Evolutionary conservation across 2,797 vertebrate species (phyloP).

Genomic region (Clarias platycephalus): DNA sequence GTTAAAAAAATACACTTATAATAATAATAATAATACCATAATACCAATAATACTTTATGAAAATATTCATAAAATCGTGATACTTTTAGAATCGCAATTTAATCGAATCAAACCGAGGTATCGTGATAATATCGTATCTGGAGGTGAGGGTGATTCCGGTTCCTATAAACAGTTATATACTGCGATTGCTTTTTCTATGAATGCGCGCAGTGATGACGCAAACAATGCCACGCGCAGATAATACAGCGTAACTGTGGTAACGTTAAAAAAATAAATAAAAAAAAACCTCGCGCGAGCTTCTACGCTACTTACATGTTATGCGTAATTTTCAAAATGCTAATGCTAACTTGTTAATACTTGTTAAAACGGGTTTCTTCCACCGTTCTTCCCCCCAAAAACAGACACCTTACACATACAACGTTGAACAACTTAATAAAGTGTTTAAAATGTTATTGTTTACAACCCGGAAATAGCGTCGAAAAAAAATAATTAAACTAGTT

Average conservation of each 20-base stretch:
- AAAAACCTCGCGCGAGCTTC: background rate
- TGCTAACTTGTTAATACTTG: background rate
- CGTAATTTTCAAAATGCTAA: background rate
- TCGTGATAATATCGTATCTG: no score
- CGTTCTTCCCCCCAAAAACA: background rate
- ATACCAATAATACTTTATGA: no score
- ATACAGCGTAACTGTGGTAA: background rate
- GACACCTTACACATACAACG: background rate
- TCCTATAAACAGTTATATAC: no score
- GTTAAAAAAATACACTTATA: no score
- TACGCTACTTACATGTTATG: background rate
- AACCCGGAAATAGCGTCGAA: background rate
- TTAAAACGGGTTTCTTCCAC: background rate
- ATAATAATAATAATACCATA: no score
- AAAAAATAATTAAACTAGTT: background rate
- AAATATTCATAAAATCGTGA: no score
- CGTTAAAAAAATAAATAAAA: background rate
- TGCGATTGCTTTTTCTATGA: background rate
- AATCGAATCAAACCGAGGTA: no score
- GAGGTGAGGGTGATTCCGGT: no score
- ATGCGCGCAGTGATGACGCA: slow-evolving; percentile 28
- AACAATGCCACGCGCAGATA: slow-evolving; percentile 25
- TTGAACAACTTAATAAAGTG: background rate
- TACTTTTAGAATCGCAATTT: no score
- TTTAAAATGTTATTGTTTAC: background rate